Evolutionary conservation across 2,888 invertebrate genomes (phyloP).

Genomic region (Tolmerus cingulatus): DNA sequence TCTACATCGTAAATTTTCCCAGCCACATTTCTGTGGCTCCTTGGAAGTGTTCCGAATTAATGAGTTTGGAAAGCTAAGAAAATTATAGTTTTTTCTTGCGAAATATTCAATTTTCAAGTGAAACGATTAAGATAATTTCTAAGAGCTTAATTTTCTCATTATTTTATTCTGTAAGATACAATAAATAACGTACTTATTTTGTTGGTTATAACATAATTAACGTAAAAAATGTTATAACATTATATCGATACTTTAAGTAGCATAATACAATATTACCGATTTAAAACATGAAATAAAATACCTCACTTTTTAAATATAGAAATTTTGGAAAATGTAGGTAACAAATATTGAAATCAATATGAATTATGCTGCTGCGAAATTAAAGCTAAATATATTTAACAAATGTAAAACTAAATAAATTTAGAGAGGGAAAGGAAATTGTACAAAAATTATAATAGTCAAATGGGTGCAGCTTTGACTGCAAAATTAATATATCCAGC

Average conservation of each 20-base stretch:
- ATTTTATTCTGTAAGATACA: too few species aligned
- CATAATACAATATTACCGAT: too few species aligned
- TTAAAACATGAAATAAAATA: background rate
- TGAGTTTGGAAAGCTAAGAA: background rate
- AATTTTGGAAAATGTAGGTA: too few species aligned
- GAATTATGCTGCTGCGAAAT: background rate
- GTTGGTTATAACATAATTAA: too few species aligned
- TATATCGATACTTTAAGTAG: too few species aligned
- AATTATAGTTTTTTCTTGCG: background rate
- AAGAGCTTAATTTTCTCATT: too few species aligned
- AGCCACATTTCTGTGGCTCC: background rate
- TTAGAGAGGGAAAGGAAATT: background rate
- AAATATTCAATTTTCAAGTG: background rate
- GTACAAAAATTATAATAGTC: background rate
- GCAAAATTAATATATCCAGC: background rate
- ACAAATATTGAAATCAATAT: too few species aligned
- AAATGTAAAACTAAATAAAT: background rate
- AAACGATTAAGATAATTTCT: too few species aligned
- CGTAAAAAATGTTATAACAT: too few species aligned
- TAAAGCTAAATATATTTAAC: background rate
- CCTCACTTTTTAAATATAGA: background rate
- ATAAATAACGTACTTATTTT: too few species aligned
- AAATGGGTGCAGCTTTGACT: background rate
- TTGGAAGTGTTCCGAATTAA: background rate
- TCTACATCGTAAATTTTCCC: background rate